phyloP scores from a whole-genome alignment of 2,797 vertebrate species.

The Scyliorhinus canicula region DNA sequence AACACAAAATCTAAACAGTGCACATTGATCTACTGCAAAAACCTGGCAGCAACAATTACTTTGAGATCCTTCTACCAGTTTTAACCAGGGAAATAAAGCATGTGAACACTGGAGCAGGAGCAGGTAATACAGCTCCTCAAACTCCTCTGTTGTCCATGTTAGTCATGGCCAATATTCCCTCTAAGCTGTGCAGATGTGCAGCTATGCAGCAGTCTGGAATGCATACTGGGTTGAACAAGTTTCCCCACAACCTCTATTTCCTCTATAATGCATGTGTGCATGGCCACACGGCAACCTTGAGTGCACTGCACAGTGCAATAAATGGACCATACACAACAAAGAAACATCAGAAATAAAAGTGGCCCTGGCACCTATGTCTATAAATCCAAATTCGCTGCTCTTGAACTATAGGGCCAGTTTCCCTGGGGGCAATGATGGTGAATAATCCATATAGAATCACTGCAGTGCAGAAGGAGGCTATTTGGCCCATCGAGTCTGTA shows the following conservation, averaged over 20 bases:
- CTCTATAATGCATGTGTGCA: background rate
- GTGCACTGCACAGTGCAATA: background rate
- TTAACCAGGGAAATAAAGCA: background rate
- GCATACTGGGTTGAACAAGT: background rate
- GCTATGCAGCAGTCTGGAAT: background rate
- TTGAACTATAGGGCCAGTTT: background rate
- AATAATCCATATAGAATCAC: background rate
- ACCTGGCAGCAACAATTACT: background rate
- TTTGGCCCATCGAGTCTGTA: too few relatives aligned
- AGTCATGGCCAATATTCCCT: background rate
- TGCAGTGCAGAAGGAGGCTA: too few relatives aligned
- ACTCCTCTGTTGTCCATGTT: background rate
- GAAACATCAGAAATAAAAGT: background rate
- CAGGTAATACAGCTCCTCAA: background rate
- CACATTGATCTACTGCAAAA: background rate
- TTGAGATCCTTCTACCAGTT: background rate
- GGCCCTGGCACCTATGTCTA: background rate
- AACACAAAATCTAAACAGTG: background rate
- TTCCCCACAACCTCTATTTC: background rate
- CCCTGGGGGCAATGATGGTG: background rate
- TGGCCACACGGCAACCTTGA: background rate
- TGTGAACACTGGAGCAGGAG: background rate
- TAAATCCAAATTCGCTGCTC: background rate
- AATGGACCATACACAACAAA: background rate
- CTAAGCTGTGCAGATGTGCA: background rate